Percentiles rank a stretch among this genome's conserved stretches.
phyloP scores from a whole-genome alignment of 2,888 invertebrate species.

The Pelosia muscerda region DNA sequence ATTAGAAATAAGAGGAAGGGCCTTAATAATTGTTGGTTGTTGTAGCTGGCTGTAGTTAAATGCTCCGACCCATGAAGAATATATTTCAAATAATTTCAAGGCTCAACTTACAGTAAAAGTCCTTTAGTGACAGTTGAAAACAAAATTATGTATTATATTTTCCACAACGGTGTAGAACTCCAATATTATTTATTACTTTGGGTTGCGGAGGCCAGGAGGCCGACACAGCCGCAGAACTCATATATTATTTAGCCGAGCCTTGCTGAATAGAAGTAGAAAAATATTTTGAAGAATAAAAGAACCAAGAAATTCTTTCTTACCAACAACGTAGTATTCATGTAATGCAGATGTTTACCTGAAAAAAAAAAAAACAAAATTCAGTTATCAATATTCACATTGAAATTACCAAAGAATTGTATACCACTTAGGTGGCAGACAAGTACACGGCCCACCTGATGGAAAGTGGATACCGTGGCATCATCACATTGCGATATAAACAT shows the following conservation, averaged over 20 bases:
- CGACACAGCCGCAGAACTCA: slow-evolving; percentile 7
- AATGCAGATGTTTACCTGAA: slow-evolving; percentile 7
- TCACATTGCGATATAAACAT: too few relatives aligned
- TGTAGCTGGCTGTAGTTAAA: neutral
- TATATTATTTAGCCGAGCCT: neutral
- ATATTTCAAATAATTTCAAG: neutral
- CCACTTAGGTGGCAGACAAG: too few relatives aligned
- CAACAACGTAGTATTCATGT: neutral
- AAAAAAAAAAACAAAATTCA: neutral
- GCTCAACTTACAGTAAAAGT: neutral
- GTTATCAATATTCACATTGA: neutral
- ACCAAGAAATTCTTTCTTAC: neutral
- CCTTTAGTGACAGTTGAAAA: neutral
- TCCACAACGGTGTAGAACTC: neutral
- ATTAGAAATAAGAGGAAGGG: too few relatives aligned
- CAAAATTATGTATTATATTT: neutral
- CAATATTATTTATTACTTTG: neutral
- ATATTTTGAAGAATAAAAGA: neutral
- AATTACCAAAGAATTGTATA: too few relatives aligned
- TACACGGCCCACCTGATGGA: too few relatives aligned
- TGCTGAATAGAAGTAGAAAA: neutral
- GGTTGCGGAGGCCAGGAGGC: neutral
- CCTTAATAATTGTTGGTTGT: too few relatives aligned
- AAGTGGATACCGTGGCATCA: too few relatives aligned
- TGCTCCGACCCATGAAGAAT: neutral